Evolutionary conservation across 2,888 invertebrate species (phyloP), one percentile per base, ranked within the genome.

Genomic region (Eremobia ochroleuca): DNA sequence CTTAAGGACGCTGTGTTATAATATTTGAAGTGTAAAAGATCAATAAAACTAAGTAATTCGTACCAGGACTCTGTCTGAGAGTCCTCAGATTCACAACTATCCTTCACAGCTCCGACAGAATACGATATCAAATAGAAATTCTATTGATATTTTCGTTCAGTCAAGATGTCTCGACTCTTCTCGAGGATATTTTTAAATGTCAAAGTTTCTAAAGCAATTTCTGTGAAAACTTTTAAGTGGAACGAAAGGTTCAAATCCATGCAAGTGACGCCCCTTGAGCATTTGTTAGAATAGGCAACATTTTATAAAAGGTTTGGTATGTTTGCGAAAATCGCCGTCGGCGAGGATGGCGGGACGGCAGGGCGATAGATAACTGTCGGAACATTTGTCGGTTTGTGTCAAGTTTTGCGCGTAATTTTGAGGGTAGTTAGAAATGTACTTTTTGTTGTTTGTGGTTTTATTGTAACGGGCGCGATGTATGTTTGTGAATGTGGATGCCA

Each of bases 191-290:
- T 89, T 86, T 85, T 76, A 83, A 87, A 87, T 85, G 82, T 84
- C 86, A 76, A 84, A 88, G 86, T 87, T 88, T 79, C 79, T 74
- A 71, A 85, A 87, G 86, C 78, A 84, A 88, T 88, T 84, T 89
- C 82, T 74, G 72, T 66, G 64, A 43, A 87, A 88, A 88, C 79
- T 87, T 88, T 87, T 89, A 84, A 88, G 84, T 87, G 89, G 81
- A 71, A 78, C 81, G 79, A 82, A 87, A 87, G 85, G 82, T 82
- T 83, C 40, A 64, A 75, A 82, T 76, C 73, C 77, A 76, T 89
- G 81, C 83, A 75, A 88, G 87, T 85, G 89, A 85, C 76, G 79
- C 82, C 85, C 78, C 85, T 77, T 61, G 79, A 87, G 83, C 79
- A 83, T 87, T 89, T 81, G 72, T 87, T 67, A 76, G 69, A 83